Conservation (phyloP, 2,113 vertebrate species). For the Lophotis ruficrista region DNA sequence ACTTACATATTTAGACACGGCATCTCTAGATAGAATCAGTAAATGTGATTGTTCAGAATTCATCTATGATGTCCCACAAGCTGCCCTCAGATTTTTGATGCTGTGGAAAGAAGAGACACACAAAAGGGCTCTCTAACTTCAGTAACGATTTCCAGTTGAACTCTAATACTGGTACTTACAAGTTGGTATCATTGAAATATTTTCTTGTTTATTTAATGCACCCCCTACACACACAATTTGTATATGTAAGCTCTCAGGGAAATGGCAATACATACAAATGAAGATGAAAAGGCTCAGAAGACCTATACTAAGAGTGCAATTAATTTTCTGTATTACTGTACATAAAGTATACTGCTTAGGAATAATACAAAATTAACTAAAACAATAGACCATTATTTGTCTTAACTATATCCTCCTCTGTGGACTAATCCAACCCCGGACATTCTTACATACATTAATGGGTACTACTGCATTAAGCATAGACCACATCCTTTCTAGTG, state of each 20-base stretch:
- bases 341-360: neutral
- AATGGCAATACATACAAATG: neutral
- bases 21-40: neutral
- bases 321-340: neutral
- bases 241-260: neutral
- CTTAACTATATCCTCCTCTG: neutral
- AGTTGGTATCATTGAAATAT: neutral
- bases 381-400: neutral
- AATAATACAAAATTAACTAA: neutral
- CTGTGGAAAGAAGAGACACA: neutral
- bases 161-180: neutral
- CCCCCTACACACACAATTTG: neutral
- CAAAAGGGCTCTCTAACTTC: neutral
- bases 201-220: neutral
- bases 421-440: neutral
- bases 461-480: neutral
- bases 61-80: neutral
- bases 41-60: conserved; percentile 8
- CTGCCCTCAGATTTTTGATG: neutral
- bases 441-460: neutral
- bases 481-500: neutral
- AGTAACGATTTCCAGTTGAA: neutral
- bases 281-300: neutral
- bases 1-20: neutral
- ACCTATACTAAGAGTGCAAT: neutral